Evolutionary conservation across 2,797 vertebrate species (phyloP).

Genomic region (Hozukius guyotensis): DNA sequence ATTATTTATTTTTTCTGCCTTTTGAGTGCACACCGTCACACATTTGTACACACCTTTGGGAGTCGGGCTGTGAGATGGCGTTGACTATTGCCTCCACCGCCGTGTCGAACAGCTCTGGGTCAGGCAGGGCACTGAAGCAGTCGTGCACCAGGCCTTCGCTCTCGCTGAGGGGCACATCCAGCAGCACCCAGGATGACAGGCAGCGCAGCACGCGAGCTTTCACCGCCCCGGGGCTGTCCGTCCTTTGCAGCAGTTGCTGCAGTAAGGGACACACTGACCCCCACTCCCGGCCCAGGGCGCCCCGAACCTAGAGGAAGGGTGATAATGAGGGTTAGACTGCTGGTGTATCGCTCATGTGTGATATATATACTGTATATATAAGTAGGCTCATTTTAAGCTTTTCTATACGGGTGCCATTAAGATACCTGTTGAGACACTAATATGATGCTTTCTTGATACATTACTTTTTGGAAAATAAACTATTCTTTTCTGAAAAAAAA

Average conservation of each 20-base stretch:
- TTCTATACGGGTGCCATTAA: background rate
- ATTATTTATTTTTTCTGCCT: background rate
- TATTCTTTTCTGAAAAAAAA: no score
- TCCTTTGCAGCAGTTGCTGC: slow-evolving; percentile 93
- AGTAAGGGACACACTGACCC: slow-evolving; percentile 93
- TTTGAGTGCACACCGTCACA: background rate
- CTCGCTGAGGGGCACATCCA: slow-evolving; percentile 94
- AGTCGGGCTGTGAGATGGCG: slow-evolving; percentile 97
- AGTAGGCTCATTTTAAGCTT: background rate
- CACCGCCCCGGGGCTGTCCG: slow-evolving; percentile 94
- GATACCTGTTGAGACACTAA: background rate
- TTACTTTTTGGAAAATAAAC: background rate
- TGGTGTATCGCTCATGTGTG: background rate
- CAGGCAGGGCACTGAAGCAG: slow-evolving; percentile 91
- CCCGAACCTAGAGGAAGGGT: slow-evolving; percentile 85
- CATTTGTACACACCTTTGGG: slow-evolving; percentile 89
- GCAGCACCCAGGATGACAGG: slow-evolving; percentile 97
- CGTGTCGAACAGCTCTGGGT: slow-evolving; percentile 97
- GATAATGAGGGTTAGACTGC: slow-evolving; percentile 8
- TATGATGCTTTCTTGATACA: background rate
- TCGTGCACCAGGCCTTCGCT: slow-evolving; percentile 95
- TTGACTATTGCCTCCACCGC: slow-evolving; percentile 98
- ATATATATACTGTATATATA: no score
- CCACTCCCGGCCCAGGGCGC: slow-evolving; percentile 92
- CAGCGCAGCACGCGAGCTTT: slow-evolving; percentile 96